A percentile compares a stretch with the other conserved stretches of the same genome.
These are phyloP conservation scores for Glaucopsyche alexis DNA, from an alignment of 2,888 invertebrate genomes.

Conservation along the genomic window DNA sequence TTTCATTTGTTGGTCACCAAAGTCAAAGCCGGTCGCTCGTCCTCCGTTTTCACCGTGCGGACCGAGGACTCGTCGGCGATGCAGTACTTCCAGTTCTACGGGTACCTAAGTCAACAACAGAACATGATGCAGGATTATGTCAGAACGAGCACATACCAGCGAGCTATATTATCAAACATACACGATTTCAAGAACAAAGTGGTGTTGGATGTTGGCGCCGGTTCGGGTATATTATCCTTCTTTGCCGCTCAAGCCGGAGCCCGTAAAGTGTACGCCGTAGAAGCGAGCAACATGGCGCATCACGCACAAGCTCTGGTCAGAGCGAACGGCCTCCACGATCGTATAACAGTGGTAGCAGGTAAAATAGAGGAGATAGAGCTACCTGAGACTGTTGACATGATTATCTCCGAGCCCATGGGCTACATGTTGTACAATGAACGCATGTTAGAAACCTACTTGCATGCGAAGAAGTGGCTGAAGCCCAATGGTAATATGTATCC, in stretches of 20 bases:
- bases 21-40: slow-evolving; percentile 85
- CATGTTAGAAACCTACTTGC: slow-evolving; percentile 99
- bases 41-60: slow-evolving; percentile 94
- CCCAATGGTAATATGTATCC: slow-evolving; percentile 98
- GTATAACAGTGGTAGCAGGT: slow-evolving; percentile 95
- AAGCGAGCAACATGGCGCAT: slow-evolving; percentile 99
- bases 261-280: slow-evolving; percentile 98
- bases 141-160: slow-evolving; percentile 98
- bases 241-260: slow-evolving; percentile 99
- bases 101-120: slow-evolving; percentile 99
- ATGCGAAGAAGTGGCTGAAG: slow-evolving; percentile 98
- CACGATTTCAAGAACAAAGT: slow-evolving; percentile 95
- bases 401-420: slow-evolving; percentile 99
- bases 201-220: slow-evolving; percentile 98
- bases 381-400: slow-evolving; percentile 97
- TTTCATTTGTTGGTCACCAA: slow-evolving; percentile 88
- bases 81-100: slow-evolving; percentile 99
- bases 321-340: slow-evolving; percentile 92
- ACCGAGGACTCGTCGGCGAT: slow-evolving; percentile 99
- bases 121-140: slow-evolving; percentile 99
- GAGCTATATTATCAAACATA: slow-evolving; percentile 95
- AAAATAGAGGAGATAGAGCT: slow-evolving; percentile 99
- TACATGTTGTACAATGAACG: slow-evolving; percentile 99
- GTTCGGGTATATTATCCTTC: slow-evolving; percentile 98
- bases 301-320: slow-evolving; percentile 95